phyloP scores from a whole-genome alignment of 2,888 invertebrate species.

The Dasysyrphus tricinctus region DNA sequence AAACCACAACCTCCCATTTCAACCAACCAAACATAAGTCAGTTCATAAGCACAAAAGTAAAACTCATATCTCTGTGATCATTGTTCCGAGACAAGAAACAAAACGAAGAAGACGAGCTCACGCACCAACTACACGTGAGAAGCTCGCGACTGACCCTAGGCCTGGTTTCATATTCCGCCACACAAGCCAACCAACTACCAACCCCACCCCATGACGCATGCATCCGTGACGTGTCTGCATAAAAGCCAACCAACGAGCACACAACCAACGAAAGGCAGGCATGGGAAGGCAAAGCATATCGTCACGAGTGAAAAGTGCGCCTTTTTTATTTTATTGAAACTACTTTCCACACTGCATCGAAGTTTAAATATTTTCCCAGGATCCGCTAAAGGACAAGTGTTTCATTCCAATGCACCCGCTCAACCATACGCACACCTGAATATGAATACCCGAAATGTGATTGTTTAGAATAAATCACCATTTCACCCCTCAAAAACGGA shows the following conservation, averaged over 20 bases:
- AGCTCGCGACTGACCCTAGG: conserved; percentile 71
- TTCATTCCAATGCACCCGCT: conserved; percentile 35
- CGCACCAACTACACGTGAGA: conserved; percentile 62
- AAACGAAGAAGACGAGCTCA: conserved; percentile 28
- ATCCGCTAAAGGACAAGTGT: conserved; percentile 61
- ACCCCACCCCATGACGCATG: conserved; percentile 52
- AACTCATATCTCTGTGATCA: conserved; percentile 49
- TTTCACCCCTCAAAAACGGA: conserved; percentile 52
- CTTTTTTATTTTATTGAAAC: conserved; percentile 46
- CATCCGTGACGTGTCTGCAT: conserved; percentile 28
- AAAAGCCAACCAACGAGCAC: conserved; percentile 36
- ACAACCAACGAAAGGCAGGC: neutral
- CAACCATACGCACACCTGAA: conserved; percentile 64
- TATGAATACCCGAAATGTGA: conserved; percentile 26
- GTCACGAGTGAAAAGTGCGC: conserved; percentile 66
- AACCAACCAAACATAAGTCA: conserved; percentile 26
- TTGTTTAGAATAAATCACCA: conserved; percentile 55
- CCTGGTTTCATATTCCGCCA: conserved; percentile 55
- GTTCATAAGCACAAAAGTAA: conserved; percentile 5
- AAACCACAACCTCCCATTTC: conserved; percentile 31
- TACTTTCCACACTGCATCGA: conserved; percentile 41
- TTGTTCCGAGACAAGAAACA: conserved; percentile 21
- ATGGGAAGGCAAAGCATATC: conserved; percentile 14
- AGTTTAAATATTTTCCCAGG: conserved; percentile 67
- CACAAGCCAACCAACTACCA: conserved; percentile 47